phyloP scores from a whole-genome alignment of 2,113 vertebrate genomes.

The Octodon degus region DNA sequence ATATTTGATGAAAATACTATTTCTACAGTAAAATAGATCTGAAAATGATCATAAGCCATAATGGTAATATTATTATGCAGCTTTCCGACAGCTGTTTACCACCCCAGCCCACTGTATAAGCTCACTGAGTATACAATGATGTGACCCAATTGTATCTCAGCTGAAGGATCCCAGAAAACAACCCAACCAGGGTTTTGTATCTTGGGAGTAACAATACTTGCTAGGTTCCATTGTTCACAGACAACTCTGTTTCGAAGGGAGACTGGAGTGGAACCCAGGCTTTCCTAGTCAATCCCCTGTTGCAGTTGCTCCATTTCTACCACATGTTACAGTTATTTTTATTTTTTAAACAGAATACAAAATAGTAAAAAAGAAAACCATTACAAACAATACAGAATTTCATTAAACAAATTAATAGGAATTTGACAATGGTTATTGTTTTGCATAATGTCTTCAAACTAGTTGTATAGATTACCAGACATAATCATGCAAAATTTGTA shows the following conservation, averaged over 20 bases:
- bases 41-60: neutral
- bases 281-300: neutral
- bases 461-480: too few species aligned
- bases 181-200: too few species aligned
- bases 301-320: neutral
- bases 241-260: neutral
- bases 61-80: neutral
- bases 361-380: too few species aligned
- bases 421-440: too few species aligned
- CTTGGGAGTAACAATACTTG: neutral
- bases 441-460: too few species aligned
- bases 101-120: neutral
- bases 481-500: too few species aligned
- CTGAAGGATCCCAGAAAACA: neutral
- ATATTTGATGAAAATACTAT: neutral
- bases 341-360: too few species aligned
- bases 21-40: neutral
- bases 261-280: neutral
- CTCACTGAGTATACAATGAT: neutral
- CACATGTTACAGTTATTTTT: neutral
- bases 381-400: too few species aligned
- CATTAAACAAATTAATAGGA: too few species aligned
- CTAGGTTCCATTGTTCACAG: neutral
- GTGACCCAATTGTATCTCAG: neutral
- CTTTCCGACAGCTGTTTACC: neutral